Evolutionary conservation across 2,888 invertebrate species (phyloP), one percentile per base, ranked within the genome.

Genomic region (Tridacna crocea): DNA sequence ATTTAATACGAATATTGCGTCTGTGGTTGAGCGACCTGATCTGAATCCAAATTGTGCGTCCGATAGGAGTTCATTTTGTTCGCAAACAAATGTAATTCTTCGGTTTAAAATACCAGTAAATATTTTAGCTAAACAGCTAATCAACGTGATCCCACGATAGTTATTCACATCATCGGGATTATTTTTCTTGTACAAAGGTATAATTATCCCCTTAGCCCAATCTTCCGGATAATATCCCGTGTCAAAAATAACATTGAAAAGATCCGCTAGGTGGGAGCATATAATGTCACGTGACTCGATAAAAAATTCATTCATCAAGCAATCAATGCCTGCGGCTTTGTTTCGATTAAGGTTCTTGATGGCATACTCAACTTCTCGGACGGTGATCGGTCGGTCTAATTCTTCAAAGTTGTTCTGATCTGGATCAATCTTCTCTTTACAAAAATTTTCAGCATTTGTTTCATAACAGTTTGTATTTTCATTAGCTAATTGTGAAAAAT

Each of bases 11-110:
- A 78, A 82, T 10, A 65, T 27, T 15, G 75, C 79, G 46, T 82
- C 76, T n/a, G 72, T 48, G 0, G 79, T 82, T 46, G 63, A 74
- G 17, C 58, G 10, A 6, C 79, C 79, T 61, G 72, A 72, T 17
- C 73, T 22, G 22, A 82, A 82, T 19, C 73, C 82, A 75, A 82
- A 82, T 46, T 82, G 79, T 27, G 79, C 79, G 61, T 76, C 79
- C 4, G 76, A 72, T 24, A 79, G 22, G 65, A 72, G 11, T 19
- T 75, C 65, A 27, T 79, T 66, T 27, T 75, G 19, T 6, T 82
- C 75, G 24, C 51, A 66, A 19, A 22, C 75, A 24, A 22, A 1
- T 24, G 17, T 61, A 19, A 81, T 48, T 58, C 75, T 24, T 46
- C 60, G 46, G 46, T 70, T 82, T 75, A 82, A 36, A 13, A 82